A percentile compares a stretch with the other conserved stretches of the same genome.
Evolutionary conservation across 92 coral and sea anemone genomes (phyloP).

Genomic region (Porites lobata): DNA sequence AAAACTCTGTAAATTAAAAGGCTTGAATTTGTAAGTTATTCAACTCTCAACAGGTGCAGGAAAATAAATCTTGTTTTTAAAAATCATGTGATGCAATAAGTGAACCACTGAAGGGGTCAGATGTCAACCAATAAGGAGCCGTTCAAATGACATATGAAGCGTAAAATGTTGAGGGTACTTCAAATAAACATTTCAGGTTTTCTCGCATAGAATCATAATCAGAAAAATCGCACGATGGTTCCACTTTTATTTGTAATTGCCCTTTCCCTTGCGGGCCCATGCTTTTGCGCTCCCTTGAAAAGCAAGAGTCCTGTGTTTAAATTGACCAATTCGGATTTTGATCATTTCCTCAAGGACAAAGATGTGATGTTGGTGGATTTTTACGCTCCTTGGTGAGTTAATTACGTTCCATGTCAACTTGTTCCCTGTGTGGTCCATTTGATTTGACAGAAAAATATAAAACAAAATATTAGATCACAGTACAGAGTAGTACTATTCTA

Average conservation of each 20-base stretch:
- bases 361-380: slow-evolving; percentile 91
- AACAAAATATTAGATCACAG: not conserved
- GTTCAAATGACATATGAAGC: slow-evolving; percentile 35
- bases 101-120: not conserved
- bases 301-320: slow-evolving; percentile 75
- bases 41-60: not conserved
- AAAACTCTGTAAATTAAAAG: too few relatives aligned
- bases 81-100: slow-evolving; percentile 33
- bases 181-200: slow-evolving; percentile 14
- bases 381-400: slow-evolving; percentile 91
- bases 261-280: slow-evolving; percentile 51
- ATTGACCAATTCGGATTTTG: slow-evolving; percentile 82
- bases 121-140: slow-evolving; percentile 30
- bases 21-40: too few relatives aligned
- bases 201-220: not conserved
- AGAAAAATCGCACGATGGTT: slow-evolving; percentile 17
- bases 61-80: not conserved
- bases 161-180: slow-evolving; percentile 31
- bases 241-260: slow-evolving; percentile 25
- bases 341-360: slow-evolving; percentile 76
- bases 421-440: not conserved
- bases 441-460: not conserved
- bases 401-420: not conserved
- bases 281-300: slow-evolving; percentile 43
- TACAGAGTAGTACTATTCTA: not conserved